phyloP scores from a whole-genome alignment of 1,140 invertebrate species.

The Drosophila prosaltans region DNA sequence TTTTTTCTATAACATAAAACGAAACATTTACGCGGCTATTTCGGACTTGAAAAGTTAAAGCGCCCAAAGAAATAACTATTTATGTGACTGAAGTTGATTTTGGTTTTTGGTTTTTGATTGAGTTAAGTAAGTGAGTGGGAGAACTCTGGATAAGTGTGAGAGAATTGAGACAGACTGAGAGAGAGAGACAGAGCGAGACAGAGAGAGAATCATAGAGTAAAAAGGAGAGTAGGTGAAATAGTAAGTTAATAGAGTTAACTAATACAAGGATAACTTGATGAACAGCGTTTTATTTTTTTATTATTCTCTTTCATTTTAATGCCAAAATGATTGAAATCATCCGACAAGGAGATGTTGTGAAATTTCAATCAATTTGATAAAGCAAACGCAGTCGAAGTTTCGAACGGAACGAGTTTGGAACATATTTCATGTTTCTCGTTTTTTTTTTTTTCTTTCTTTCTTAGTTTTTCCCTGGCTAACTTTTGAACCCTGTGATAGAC shows the following conservation, averaged over 20 bases:
- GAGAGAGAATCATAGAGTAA: slow-evolving; percentile 20
- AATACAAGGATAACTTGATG: slow-evolving; percentile 25
- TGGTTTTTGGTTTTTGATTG: slow-evolving; percentile 53
- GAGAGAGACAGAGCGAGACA: slow-evolving; percentile 6
- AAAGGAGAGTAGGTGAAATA: neutral
- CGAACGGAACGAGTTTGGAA: slow-evolving; percentile 79
- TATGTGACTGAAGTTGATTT: slow-evolving; percentile 29
- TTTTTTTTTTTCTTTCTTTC: slow-evolving; percentile 30
- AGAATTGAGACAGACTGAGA: slow-evolving; percentile 59
- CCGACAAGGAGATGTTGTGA: slow-evolving; percentile 3
- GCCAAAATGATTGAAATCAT: slow-evolving; percentile 45
- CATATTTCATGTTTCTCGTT: slow-evolving; percentile 65
- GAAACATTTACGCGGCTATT: slow-evolving; percentile 83
- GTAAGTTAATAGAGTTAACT: slow-evolving; percentile 14
- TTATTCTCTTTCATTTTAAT: slow-evolving; percentile 37
- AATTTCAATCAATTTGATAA: slow-evolving; percentile 65
- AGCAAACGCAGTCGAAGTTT: slow-evolving; percentile 68
- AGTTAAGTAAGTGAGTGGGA: slow-evolving; percentile 72
- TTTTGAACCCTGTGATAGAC: slow-evolving; percentile 40
- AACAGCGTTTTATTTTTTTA: slow-evolving; percentile 34
- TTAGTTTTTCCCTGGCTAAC: slow-evolving; percentile 46
- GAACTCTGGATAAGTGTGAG: slow-evolving; percentile 81
- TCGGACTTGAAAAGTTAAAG: slow-evolving; percentile 82
- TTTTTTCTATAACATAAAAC: slow-evolving; percentile 53
- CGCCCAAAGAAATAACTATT: slow-evolving; percentile 67